phyloP scores from a whole-genome alignment of 1,140 invertebrate genomes.

The Thereuonema tuberculata region DNA sequence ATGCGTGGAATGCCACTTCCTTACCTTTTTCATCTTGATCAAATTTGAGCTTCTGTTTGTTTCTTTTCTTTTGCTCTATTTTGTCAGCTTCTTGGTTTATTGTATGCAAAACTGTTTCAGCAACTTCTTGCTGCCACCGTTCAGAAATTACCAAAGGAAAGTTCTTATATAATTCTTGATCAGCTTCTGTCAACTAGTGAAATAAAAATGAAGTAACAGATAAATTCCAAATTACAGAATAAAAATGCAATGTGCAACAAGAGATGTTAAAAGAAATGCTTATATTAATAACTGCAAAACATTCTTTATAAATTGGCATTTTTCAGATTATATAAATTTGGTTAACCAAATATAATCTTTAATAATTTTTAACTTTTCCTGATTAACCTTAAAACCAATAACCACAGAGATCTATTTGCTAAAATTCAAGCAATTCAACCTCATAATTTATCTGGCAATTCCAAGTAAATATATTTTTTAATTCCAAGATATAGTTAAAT shows the following conservation, averaged over 20 bases:
- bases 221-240: not conserved
- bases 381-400: no score
- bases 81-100: conserved; percentile 96
- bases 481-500: no score
- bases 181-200: conserved; percentile 70
- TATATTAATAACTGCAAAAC: no score
- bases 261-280: not conserved
- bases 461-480: no score
- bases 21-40: conserved; percentile 88
- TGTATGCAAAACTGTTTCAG: conserved; percentile 98
- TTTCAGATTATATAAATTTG: no score
- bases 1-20: no score
- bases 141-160: conserved; percentile 97
- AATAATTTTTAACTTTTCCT: no score
- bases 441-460: no score
- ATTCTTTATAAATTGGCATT: no score
- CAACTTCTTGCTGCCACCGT: conserved; percentile 96
- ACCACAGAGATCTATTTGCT: no score
- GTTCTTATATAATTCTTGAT: conserved; percentile 97
- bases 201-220: not conserved
- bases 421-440: no score
- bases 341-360: no score
- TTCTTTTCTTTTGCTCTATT: conserved; percentile 80
- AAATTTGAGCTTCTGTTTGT: conserved; percentile 89
- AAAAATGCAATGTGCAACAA: not conserved